Conservation (phyloP, 1,140 invertebrate species). For the Orchestia grillus region DNA sequence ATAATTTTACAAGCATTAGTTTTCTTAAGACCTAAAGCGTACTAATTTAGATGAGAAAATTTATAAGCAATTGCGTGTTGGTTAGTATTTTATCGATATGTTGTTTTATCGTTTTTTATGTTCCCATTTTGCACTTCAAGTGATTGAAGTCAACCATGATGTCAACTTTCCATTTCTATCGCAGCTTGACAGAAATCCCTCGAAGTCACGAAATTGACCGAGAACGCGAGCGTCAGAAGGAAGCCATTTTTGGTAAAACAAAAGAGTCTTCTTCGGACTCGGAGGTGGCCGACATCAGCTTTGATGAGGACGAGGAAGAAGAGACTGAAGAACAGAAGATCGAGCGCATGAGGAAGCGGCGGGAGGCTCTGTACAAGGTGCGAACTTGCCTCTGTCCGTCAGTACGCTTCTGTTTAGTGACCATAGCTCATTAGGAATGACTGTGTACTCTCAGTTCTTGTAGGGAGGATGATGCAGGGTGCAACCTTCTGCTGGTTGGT, state of each 20-base stretch:
- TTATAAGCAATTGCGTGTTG: too few relatives aligned
- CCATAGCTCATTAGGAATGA: background rate
- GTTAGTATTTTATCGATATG: too few relatives aligned
- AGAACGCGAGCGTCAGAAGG: constrained; percentile 69
- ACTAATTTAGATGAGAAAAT: too few relatives aligned
- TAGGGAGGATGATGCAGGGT: background rate
- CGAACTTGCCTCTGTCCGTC: background rate
- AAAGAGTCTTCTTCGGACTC: constrained; percentile 65
- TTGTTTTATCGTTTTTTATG: too few relatives aligned
- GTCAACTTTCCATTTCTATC: background rate
- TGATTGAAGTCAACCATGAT: background rate
- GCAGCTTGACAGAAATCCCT: constrained; percentile 53
- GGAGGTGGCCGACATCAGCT: constrained; percentile 77
- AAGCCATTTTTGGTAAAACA: constrained; percentile 68
- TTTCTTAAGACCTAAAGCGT: too few relatives aligned
- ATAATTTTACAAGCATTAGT: too few relatives aligned
- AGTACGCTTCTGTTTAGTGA: background rate
- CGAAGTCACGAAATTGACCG: constrained; percentile 71
- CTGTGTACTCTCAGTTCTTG: background rate
- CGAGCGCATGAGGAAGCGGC: constrained; percentile 87
- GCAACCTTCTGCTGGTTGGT: background rate
- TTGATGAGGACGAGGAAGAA: constrained; percentile 92
- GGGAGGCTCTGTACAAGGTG: constrained; percentile 81
- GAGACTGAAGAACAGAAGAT: constrained; percentile 88
- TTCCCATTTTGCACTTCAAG: too few relatives aligned